Conservation (phyloP, 2,113 vertebrate species). For the Eptesicus fuscus region DNA sequence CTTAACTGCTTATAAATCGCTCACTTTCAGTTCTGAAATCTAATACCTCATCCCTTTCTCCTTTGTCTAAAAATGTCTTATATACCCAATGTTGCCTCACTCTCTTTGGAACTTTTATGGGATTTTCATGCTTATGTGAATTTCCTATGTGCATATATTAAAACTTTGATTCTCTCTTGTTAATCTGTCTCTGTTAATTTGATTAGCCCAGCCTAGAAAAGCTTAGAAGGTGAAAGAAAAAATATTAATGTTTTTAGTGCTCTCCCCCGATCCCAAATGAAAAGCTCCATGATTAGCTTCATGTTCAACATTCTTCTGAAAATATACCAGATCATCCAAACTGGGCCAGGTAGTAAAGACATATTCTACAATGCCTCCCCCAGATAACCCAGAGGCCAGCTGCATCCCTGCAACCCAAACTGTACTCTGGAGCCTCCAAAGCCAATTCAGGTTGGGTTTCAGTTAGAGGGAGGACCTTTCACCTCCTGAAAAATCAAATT, state of each 20-base stretch:
- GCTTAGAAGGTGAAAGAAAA: background rate
- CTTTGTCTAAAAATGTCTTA: background rate
- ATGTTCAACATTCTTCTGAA: background rate
- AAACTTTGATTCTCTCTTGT: background rate
- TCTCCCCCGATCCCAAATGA: background rate
- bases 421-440: background rate
- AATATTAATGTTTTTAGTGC: background rate
- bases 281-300: background rate
- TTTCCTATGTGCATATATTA: background rate
- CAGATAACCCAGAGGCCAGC: background rate
- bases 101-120: background rate
- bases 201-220: background rate
- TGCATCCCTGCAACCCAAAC: background rate
- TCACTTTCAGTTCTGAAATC: background rate
- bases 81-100: background rate
- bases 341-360: background rate
- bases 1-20: background rate
- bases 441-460: background rate
- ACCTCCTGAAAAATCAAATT: background rate
- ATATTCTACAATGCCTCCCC: background rate
- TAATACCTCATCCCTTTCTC: background rate
- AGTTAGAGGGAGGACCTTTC: background rate
- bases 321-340: background rate
- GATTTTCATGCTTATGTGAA: background rate
- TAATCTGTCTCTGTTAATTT: background rate